Evolutionary conservation across 64 coral and sea anemone genomes (phyloP).

Genomic region (Actinia equina): DNA sequence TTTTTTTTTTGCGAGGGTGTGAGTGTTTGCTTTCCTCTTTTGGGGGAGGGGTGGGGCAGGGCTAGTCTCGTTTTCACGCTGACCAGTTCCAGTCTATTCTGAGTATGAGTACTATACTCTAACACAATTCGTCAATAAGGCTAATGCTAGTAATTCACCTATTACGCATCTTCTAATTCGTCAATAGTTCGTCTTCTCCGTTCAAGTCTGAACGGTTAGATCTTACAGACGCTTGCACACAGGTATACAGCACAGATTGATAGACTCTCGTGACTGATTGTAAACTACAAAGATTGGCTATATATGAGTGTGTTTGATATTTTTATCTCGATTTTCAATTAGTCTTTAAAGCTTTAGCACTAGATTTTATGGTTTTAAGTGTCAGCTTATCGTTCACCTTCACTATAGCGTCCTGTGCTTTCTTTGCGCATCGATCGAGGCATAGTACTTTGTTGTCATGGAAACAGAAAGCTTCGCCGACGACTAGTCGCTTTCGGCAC

Average conservation of each 20-base stretch:
- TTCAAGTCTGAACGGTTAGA: too few species aligned
- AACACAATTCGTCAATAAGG: too few species aligned
- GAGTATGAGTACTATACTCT: too few species aligned
- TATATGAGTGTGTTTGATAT: background rate
- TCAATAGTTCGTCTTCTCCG: too few species aligned
- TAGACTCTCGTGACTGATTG: background rate
- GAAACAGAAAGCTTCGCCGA: conserved; percentile 83
- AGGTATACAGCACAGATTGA: background rate
- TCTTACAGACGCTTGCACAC: too few species aligned
- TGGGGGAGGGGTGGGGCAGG: too few species aligned
- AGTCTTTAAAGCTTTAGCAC: background rate
- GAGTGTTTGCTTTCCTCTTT: too few species aligned
- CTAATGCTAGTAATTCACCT: too few species aligned
- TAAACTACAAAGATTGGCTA: background rate
- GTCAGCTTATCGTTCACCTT: background rate
- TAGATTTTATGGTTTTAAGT: background rate
- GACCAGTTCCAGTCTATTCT: too few species aligned
- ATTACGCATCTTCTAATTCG: too few species aligned
- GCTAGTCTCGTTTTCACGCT: too few species aligned
- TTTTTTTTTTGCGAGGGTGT: too few species aligned
- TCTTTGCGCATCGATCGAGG: conserved; percentile 45
- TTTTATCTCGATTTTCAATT: background rate
- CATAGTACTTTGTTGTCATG: conserved; percentile 92
- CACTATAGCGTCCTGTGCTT: background rate
- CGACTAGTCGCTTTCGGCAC: conserved; percentile 74